A percentile compares a stretch with the other conserved stretches of the same genome.
Conservation (phyloP, 2,797 vertebrate species). For the Pseudomugil tenellus region DNA sequence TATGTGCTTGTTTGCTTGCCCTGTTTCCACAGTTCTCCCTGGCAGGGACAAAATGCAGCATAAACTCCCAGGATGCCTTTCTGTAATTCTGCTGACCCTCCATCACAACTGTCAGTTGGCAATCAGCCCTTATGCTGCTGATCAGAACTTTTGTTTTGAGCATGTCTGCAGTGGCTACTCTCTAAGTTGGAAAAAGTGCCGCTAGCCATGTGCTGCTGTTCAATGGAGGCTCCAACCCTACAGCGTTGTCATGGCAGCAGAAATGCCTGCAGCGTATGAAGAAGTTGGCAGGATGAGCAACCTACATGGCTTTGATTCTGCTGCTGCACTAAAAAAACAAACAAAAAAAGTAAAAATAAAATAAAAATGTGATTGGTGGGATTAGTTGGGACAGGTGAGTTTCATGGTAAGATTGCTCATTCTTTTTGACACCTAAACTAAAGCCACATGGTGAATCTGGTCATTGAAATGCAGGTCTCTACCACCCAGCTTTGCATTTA, state of each 20-base stretch:
- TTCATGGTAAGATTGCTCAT: neutral
- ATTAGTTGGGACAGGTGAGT: constrained; percentile 42
- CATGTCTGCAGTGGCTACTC: constrained; percentile 29
- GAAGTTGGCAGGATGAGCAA: constrained; percentile 19
- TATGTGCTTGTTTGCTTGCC: constrained; percentile 46
- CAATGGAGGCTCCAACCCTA: constrained; percentile 14
- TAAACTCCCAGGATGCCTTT: constrained; percentile 20
- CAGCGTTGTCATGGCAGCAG: constrained; percentile 36
- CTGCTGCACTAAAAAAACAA: constrained; percentile 21
- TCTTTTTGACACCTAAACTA: constrained; percentile 25
- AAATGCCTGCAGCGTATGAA: constrained; percentile 23
- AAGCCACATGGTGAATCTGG: constrained; percentile 26
- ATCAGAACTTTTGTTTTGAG: constrained; percentile 33
- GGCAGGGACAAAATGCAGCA: constrained; percentile 24
- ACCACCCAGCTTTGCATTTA: constrained; percentile 19
- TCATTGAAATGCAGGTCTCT: constrained; percentile 17
- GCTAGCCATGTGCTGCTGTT: constrained; percentile 21
- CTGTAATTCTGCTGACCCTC: constrained; percentile 18
- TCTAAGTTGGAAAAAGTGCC: constrained; percentile 11
- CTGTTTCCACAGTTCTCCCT: constrained; percentile 51
- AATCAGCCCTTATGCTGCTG: constrained; percentile 7
- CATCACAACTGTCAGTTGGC: constrained; percentile 6
- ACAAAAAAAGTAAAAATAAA: too few relatives aligned
- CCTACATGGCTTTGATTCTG: constrained; percentile 27
- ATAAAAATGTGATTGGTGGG: neutral